A percentile compares a stretch with the other conserved stretches of the same genome.
Conservation (phyloP, 1,140 invertebrate species). For the Neotoxoptera formosana region DNA sequence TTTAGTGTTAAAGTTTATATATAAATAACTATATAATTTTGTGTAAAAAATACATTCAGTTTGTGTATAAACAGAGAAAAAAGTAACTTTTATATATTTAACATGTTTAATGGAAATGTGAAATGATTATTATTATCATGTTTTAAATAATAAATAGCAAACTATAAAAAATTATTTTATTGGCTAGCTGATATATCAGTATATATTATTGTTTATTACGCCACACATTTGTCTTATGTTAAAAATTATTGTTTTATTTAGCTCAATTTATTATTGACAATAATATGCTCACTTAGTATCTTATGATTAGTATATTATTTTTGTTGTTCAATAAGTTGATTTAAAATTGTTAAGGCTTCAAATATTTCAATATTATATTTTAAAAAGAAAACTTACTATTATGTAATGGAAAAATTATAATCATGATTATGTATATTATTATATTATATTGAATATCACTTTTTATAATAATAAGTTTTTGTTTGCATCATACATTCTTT, state of each 20-base stretch:
- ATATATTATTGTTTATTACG: not conserved
- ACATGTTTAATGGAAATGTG: not conserved
- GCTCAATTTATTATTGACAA: constrained; percentile 56
- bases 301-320: constrained; percentile 34
- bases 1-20: not conserved
- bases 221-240: constrained; percentile 8
- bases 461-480: constrained; percentile 10
- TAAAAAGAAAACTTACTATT: constrained; percentile 28
- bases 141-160: constrained; percentile 36
- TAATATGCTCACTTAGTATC: constrained; percentile 55
- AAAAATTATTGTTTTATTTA: constrained; percentile 54
- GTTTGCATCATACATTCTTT: not conserved
- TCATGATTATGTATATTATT: constrained; percentile 36
- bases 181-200: not conserved
- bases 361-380: constrained; percentile 23
- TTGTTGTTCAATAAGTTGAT: constrained; percentile 36
- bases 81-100: constrained; percentile 24
- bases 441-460: constrained; percentile 32
- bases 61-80: not conserved
- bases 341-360: constrained; percentile 23
- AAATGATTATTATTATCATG: constrained; percentile 8
- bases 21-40: not conserved
- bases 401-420: constrained; percentile 43
- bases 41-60: constrained; percentile 14
- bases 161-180: constrained; percentile 15